Percentiles rank a stretch among this genome's conserved stretches.
phyloP scores from a whole-genome alignment of 2,113 vertebrate genomes.

The Pithys albifrons region DNA sequence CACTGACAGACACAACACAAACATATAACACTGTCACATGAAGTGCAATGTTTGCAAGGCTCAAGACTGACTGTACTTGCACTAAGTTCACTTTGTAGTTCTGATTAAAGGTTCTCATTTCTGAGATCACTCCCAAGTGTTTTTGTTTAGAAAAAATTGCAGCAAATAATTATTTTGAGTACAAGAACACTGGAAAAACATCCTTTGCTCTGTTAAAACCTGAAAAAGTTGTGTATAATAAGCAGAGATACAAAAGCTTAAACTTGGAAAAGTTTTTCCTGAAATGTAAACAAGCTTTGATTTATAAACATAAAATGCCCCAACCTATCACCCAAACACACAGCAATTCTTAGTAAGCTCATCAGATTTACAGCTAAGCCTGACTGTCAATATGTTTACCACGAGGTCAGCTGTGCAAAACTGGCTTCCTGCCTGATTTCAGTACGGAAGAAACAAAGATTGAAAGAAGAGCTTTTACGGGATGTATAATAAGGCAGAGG shows the following conservation, averaged over 20 bases:
- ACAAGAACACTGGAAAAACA: not conserved
- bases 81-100: not conserved
- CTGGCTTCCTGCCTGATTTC: conserved; percentile 14
- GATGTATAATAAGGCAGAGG: conserved; percentile 32
- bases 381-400: conserved; percentile 24
- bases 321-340: not conserved
- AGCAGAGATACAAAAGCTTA: not conserved
- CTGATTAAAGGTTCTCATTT: not conserved
- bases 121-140: not conserved
- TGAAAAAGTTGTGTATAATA: not conserved
- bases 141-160: not conserved
- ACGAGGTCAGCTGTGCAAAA: conserved; percentile 16
- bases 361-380: conserved; percentile 19
- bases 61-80: not conserved
- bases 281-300: not conserved
- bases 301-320: not conserved
- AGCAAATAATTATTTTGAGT: not conserved
- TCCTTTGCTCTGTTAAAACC: not conserved
- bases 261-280: not conserved
- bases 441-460: not conserved
- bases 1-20: not conserved
- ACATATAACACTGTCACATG: not conserved
- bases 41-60: not conserved
- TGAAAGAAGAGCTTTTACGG: not conserved
- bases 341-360: conserved; percentile 10